Evolutionary conservation across 1,140 invertebrate species (phyloP), one percentile per base, ranked within the genome.

Genomic region (Hyles vespertilio): DNA sequence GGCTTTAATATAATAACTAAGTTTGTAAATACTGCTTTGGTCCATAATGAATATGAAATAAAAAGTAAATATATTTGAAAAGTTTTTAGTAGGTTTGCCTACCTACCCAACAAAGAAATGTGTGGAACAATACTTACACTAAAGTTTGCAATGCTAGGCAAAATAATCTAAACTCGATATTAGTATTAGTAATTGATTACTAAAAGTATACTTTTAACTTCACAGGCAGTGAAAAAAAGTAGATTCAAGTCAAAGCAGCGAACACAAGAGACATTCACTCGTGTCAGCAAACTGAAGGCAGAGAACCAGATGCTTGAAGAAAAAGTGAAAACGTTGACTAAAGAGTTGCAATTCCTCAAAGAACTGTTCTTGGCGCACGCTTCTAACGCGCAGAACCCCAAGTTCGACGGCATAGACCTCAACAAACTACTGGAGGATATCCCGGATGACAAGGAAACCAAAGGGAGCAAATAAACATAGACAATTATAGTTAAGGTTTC

Each of bases 281-380:
- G 95, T 69, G 96, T 98, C 0, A 93, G 92, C 69, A 91, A 94
- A 70, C 78, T 98, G 7, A 92, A 93, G 71, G 92, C 91, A 36
- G 96, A 98, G 81, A 98, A 98, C 87, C 94, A 96, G 82, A 90
- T 93, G 60, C 84, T 98, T 12, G 93, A 96, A 82, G 94, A 96
- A 69, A 97, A 96, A 89, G 95, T 98, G 3, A 95, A 96, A 78
- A 93, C 94, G 65, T 89, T 98, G 5, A 94, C 93, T 32, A 95
- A 96, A 81, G 96, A 98, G 83, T 85, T 98, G 3, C 93, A 93
- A 49, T 96, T 98, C 72, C 87, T 98, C 1, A 97, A 97, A 84
- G 94, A 96, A 75, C 89, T 98, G n/a, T 97, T 97, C 70, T 81
- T 96, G 50, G 94, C 94, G 22, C 94, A 95, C 88, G 94, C 94